These are phyloP conservation scores for Taenioides sp. DNA, from an alignment of 2,797 vertebrate species.

Conservation along the genomic window DNA sequence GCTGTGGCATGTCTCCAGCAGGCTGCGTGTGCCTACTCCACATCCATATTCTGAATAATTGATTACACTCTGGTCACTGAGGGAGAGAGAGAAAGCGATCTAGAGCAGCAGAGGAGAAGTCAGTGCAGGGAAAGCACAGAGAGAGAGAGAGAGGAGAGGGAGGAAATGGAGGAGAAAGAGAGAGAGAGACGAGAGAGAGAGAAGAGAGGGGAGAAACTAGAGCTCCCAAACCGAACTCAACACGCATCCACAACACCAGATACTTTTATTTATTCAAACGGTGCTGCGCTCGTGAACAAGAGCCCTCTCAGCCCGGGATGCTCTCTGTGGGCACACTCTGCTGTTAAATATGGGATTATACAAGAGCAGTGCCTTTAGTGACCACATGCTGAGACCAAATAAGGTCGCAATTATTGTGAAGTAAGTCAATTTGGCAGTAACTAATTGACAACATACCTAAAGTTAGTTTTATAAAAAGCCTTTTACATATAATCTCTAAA, in stretches of 20 bases:
- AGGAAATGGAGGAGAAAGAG: slow-evolving; percentile 42
- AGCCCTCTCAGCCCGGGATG: slow-evolving; percentile 48
- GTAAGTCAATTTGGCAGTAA: not conserved
- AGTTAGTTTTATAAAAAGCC: not conserved
- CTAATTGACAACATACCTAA: not conserved
- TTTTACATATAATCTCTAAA: not conserved
- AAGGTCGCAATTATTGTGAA: not conserved
- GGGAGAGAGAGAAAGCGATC: slow-evolving; percentile 39
- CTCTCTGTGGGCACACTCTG: slow-evolving; percentile 14
- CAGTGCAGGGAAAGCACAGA: slow-evolving; percentile 24
- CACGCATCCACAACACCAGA: slow-evolving; percentile 79
- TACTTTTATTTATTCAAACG: slow-evolving; percentile 84
- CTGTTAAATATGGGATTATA: slow-evolving; percentile 11
- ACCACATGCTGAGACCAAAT: not conserved
- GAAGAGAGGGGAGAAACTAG: slow-evolving; percentile 73
- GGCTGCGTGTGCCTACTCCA: slow-evolving; percentile 64
- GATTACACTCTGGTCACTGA: slow-evolving; percentile 63
- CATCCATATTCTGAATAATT: slow-evolving; percentile 81
- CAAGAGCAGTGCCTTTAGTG: not conserved
- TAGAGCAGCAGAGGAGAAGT: slow-evolving; percentile 36
- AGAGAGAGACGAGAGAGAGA: slow-evolving; percentile 25
- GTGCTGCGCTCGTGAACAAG: slow-evolving; percentile 68
- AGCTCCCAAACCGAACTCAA: slow-evolving; percentile 72
- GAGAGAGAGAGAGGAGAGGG: slow-evolving; percentile 28
- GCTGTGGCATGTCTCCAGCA: slow-evolving; percentile 57